phyloP scores from a whole-genome alignment of 2,113 vertebrate genomes.

The Pontoporia blainvillei region DNA sequence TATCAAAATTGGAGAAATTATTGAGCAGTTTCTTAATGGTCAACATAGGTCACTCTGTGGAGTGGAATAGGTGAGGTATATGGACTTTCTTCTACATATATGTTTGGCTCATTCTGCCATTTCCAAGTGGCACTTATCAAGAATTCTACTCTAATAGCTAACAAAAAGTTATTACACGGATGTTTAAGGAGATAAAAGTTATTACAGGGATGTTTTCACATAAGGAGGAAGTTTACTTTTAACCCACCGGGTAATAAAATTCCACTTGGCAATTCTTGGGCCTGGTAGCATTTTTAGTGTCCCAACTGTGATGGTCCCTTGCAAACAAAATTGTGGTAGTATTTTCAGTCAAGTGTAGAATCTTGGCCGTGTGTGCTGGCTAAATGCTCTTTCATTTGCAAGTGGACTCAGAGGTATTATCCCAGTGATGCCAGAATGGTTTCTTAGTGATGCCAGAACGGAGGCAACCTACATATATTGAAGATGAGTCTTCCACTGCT shows the following conservation, averaged over 20 bases:
- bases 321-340: background rate
- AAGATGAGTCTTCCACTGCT: background rate
- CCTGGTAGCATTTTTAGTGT: conserved; percentile 33
- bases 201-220: background rate
- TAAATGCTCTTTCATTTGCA: conserved; percentile 35
- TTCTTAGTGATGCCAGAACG: conserved; percentile 57
- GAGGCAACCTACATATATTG: background rate
- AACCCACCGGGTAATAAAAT: background rate
- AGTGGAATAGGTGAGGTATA: background rate
- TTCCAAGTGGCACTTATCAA: background rate
- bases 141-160: background rate
- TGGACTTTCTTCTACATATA: background rate
- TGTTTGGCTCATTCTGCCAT: background rate
- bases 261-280: background rate
- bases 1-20: conserved; percentile 11
- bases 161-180: background rate
- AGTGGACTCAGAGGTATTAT: background rate
- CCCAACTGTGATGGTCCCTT: background rate
- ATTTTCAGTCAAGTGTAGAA: background rate
- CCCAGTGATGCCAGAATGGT: conserved; percentile 46
- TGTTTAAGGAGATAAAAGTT: background rate
- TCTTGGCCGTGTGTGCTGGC: background rate
- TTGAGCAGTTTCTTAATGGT: background rate
- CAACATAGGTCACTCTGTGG: background rate
- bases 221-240: conserved; percentile 5